Evolutionary conservation across 2,888 invertebrate genomes (phyloP).

Genomic region (Brachynemurus nebulosus): DNA sequence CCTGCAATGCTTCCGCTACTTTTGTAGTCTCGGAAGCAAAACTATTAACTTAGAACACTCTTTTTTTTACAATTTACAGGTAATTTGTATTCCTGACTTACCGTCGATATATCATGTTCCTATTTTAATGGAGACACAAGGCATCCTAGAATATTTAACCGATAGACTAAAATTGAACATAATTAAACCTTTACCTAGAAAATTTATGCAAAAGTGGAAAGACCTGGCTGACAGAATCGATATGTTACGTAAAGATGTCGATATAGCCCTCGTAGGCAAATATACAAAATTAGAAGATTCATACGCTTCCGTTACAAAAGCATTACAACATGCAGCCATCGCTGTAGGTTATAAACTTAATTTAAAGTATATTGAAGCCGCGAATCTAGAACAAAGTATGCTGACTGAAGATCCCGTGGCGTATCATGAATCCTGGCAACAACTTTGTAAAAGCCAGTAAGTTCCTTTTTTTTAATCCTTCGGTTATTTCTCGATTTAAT

Average conservation of each 20-base stretch:
- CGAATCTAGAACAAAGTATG: conserved; percentile 65
- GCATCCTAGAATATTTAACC: conserved; percentile 71
- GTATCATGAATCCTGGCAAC: conserved; percentile 90
- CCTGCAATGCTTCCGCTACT: no score
- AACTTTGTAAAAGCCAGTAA: conserved; percentile 73
- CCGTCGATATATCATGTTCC: conserved; percentile 94
- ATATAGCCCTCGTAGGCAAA: conserved; percentile 89
- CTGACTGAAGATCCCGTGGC: conserved; percentile 60
- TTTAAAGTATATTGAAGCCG: conserved; percentile 84
- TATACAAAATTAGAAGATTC: conserved; percentile 93
- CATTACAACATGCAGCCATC: conserved; percentile 84
- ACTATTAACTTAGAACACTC: no score
- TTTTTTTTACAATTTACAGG: no score
- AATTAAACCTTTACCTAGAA: conserved; percentile 50
- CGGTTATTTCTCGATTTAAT: conserved; percentile 1
- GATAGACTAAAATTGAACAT: conserved; percentile 61
- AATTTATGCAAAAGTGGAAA: conserved; percentile 80
- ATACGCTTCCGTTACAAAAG: conserved; percentile 92
- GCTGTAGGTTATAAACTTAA: conserved; percentile 72
- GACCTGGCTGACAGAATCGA: conserved; percentile 78
- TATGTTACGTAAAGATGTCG: conserved; percentile 68
- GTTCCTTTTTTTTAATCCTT: conserved; percentile 25
- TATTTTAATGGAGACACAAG: conserved; percentile 80
- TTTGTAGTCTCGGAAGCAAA: no score
- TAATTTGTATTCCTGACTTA: conserved; percentile 88